Evolutionary conservation across 1,140 invertebrate species (phyloP), one percentile per base, ranked within the genome.

Genomic region (Drosophila leontia): DNA sequence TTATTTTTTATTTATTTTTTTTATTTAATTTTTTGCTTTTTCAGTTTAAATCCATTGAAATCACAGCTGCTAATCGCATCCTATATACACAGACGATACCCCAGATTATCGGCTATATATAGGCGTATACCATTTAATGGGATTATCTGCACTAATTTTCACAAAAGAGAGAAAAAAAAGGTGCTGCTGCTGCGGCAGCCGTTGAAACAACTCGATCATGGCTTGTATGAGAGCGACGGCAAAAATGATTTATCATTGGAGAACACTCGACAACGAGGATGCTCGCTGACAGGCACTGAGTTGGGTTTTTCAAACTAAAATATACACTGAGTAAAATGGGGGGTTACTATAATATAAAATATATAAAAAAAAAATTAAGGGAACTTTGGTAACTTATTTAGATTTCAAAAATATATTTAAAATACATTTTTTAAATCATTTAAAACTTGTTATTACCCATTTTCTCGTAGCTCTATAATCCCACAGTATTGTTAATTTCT

Each of bases 221-320:
- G 34, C 42, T 29, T 41, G 53, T 65, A 29, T 29, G 67, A 57
- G 37, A 47, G 71, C 53, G 71, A 45, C 47, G 47, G 51, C 15
- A 65, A 81, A 85, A 85, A 75, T 81, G 78, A 81, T 86, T 85
- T 85, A 81, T 86, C 78, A 85, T 86, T 53, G 57, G 64, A 75
- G 69, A 65, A 70, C 82, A 81, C 82, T 85, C 69, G 67, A 79
- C 50, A 35, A n/a, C 50, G 41, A 63, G 60, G 48, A 47, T 68
- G 60, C 50, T 15, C 41, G 17, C 35, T 48, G 69, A 72, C 56
- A 65, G 63, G 76, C 17, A 37, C 51, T 55, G 51, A 55, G 51
- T 23, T 55, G 51, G 17, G 51, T 55, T 37, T 53, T 37, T 55
- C 51, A 5, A 4, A 7, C 51, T 23, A 47, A 55, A 37, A 55